phyloP scores from a whole-genome alignment of 1,140 invertebrate genomes.

The Akabosia matsudoensis region DNA sequence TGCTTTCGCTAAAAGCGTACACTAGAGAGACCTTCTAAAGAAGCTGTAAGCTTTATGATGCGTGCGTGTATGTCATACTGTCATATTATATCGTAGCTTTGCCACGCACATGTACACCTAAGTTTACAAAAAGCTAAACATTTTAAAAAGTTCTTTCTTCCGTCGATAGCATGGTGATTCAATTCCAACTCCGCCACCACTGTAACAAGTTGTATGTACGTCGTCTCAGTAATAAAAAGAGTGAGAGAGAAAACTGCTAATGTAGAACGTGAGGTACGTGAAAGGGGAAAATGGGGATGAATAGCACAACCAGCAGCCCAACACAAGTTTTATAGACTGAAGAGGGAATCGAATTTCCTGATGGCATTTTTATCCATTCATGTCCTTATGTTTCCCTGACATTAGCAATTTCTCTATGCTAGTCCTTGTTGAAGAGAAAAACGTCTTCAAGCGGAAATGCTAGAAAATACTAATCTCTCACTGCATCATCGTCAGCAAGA shows the following conservation, averaged over 20 bases:
- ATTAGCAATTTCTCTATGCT: not conserved
- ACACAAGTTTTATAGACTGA: not conserved
- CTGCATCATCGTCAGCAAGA: not conserved
- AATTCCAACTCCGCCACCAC: not conserved
- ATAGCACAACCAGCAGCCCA: no score
- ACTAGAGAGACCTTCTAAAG: not conserved
- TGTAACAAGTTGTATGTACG: not conserved
- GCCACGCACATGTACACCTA: not conserved
- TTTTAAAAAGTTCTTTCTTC: no score
- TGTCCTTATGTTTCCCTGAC: constrained; percentile 2
- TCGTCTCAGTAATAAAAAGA: not conserved
- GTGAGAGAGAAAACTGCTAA: no score
- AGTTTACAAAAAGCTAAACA: no score
- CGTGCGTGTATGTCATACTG: not conserved
- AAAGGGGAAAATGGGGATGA: not conserved
- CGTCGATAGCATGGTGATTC: not conserved
- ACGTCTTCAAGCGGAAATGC: not conserved
- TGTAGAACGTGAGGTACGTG: not conserved
- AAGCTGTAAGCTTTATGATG: not conserved
- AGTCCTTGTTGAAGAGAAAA: not conserved
- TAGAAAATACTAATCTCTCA: constrained; percentile 14
- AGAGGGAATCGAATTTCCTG: constrained; percentile 1
- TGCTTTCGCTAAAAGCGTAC: no score
- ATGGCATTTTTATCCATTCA: constrained; percentile 12
- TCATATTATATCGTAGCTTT: not conserved